Percentiles rank a stretch among this genome's conserved stretches.
These are phyloP conservation scores for Pangasianodon hypophthalmus DNA, from an alignment of 2,113 vertebrate genomes.

Conservation along the genomic window DNA sequence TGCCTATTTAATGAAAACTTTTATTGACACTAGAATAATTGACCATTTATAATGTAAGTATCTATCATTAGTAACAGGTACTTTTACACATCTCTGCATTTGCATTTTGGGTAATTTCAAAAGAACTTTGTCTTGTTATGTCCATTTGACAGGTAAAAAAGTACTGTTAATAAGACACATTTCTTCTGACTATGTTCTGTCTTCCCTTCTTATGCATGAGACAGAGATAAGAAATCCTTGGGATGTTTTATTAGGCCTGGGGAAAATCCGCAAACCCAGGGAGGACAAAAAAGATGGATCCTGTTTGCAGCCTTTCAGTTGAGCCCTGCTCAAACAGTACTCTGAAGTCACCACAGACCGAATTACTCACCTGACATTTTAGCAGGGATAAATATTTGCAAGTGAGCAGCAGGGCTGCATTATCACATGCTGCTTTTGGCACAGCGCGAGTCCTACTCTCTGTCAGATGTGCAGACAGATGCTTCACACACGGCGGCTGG, in stretches of 20 bases:
- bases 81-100: background rate
- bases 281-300: background rate
- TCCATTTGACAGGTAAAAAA: background rate
- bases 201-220: background rate
- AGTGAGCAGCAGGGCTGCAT: constrained; percentile 26
- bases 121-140: background rate
- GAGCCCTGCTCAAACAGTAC: constrained; percentile 1
- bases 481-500: constrained; percentile 11
- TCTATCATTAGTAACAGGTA: background rate
- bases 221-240: background rate
- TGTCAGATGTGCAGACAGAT: constrained; percentile 47
- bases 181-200: background rate
- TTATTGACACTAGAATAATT: background rate
- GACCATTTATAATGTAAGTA: background rate
- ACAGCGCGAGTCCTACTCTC: background rate
- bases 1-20: background rate
- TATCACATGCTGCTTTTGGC: constrained; percentile 30
- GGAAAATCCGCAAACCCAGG: background rate
- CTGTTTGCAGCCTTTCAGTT: constrained; percentile 30
- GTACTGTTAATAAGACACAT: background rate
- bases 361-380: constrained; percentile 40
- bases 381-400: constrained; percentile 39
- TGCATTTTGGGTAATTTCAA: background rate
- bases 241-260: background rate
- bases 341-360: constrained; percentile 4